Percentiles rank a stretch among this genome's conserved stretches.
These are phyloP conservation scores for Glyptemys insculpta DNA, from an alignment of 2,797 vertebrate genomes.

Conservation along the genomic window DNA sequence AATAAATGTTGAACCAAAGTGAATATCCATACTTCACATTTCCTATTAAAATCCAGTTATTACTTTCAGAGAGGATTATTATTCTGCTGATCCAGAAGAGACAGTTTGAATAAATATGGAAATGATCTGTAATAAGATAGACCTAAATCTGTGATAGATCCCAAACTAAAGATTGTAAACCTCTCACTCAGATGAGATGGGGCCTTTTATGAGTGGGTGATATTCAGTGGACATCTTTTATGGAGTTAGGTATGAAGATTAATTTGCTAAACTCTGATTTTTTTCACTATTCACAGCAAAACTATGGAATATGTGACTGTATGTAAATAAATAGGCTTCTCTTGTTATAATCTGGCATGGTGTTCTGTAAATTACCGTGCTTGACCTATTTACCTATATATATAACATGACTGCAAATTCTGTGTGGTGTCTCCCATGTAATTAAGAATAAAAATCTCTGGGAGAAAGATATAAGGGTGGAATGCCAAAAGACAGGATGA, in stretches of 20 bases:
- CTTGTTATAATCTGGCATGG: not conserved
- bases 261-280: not conserved
- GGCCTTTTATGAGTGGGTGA: not conserved
- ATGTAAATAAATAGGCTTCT: not conserved
- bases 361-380: not conserved
- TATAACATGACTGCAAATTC: not conserved
- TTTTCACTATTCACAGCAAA: not conserved
- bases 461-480: not conserved
- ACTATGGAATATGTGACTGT: not conserved
- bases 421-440: accelerated
- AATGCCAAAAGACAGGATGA: not conserved
- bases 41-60: slow-evolving; percentile 24
- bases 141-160: not conserved
- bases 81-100: not conserved
- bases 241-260: not conserved
- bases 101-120: slow-evolving; percentile 16
- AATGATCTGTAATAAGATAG: not conserved
- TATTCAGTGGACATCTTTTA: not conserved
- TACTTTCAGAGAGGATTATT: slow-evolving; percentile 1
- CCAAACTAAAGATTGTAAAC: not conserved
- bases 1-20: not conserved
- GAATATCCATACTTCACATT: slow-evolving; percentile 18
- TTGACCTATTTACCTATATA: not conserved
- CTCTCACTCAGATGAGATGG: not conserved
- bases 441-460: not conserved